Percentiles rank a stretch among this genome's conserved stretches.
These are phyloP conservation scores for Merops nubicus DNA, from an alignment of 2,113 vertebrate species.

Conservation along the genomic window DNA sequence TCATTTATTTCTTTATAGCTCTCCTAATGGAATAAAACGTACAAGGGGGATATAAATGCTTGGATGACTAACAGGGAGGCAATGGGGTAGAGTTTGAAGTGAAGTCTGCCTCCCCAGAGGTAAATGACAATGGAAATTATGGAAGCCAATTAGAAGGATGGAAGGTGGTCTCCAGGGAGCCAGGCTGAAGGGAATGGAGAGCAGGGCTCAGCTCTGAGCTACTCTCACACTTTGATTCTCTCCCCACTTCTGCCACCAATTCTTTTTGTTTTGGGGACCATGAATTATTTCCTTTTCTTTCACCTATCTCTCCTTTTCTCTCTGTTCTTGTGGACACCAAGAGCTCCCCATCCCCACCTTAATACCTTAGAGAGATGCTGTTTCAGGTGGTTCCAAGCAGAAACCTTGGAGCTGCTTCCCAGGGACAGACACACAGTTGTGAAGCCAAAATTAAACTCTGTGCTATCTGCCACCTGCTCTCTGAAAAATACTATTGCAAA, in stretches of 20 bases:
- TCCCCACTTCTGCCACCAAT: not conserved
- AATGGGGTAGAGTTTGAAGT: not conserved
- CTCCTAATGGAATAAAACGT: conserved; percentile 52
- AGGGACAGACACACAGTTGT: accelerated
- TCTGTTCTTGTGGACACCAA: not conserved
- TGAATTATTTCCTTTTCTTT: not conserved
- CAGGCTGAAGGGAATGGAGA: not conserved
- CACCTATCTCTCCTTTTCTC: too few species aligned
- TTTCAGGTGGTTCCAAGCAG: not conserved
- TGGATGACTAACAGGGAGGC: not conserved
- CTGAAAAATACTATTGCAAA: accelerated
- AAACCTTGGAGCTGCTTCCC: not conserved
- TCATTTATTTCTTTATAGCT: conserved; percentile 61
- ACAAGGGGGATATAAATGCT: not conserved
- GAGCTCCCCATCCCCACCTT: not conserved
- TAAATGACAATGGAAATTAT: not conserved
- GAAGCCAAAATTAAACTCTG: not conserved
- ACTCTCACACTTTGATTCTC: not conserved
- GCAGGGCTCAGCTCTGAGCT: not conserved
- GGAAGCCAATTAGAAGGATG: not conserved
- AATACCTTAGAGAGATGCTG: not conserved
- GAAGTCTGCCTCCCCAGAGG: not conserved
- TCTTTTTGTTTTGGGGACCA: accelerated
- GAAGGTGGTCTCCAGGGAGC: not conserved
- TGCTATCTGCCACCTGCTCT: not conserved